Percentiles rank a stretch among this genome's conserved stretches.
Conservation (phyloP, 2,113 vertebrate genomes). For the Astur gentilis region DNA sequence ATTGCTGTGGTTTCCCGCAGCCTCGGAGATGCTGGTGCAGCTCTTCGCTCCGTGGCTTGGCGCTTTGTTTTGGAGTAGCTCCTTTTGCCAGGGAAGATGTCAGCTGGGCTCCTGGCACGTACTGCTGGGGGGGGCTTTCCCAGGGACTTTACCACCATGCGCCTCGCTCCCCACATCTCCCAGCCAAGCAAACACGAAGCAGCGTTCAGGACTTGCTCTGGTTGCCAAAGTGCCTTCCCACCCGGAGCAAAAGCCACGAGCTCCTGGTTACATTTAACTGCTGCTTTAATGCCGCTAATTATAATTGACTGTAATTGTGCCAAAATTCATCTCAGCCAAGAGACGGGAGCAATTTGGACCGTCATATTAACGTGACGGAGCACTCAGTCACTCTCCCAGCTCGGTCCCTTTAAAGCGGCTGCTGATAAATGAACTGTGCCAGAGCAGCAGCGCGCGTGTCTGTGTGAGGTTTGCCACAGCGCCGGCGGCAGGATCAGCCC, state of each 20-base stretch:
- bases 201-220: neutral
- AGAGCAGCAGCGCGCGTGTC: neutral
- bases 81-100: neutral
- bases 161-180: neutral
- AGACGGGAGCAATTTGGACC: neutral
- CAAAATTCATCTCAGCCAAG: neutral
- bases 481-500: neutral
- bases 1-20: neutral
- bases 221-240: neutral
- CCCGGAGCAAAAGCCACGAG: neutral
- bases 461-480: neutral
- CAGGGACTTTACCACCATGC: too few species aligned
- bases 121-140: neutral
- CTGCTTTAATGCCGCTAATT: neutral
- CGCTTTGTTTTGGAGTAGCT: fast-evolving
- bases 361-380: neutral
- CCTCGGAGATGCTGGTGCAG: neutral
- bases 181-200: neutral
- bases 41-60: neutral
- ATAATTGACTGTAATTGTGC: neutral
- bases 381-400: neutral
- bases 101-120: neutral
- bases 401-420: neutral
- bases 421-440: neutral
- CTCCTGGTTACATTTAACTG: neutral